phyloP scores from a whole-genome alignment of 1,140 invertebrate species.

The Neotoxoptera formosana region DNA sequence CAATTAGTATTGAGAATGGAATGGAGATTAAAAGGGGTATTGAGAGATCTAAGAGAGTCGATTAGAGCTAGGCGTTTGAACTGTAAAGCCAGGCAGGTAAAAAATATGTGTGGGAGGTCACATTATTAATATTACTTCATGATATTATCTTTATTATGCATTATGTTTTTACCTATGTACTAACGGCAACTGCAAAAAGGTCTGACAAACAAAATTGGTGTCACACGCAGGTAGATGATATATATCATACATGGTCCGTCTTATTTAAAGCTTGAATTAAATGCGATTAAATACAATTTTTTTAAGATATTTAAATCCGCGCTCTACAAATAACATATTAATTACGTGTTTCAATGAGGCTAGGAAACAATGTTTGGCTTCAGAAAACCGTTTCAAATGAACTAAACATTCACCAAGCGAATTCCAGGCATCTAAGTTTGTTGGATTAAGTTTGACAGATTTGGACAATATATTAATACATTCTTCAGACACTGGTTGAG shows the following conservation, averaged over 20 bases:
- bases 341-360: conserved; percentile 81
- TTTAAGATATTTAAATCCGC: neutral
- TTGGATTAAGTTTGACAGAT: conserved; percentile 85
- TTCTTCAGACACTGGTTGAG: conserved; percentile 72
- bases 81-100: no score
- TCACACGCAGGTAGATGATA: neutral
- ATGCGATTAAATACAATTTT: neutral
- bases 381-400: conserved; percentile 82
- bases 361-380: conserved; percentile 86
- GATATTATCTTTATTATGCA: neutral
- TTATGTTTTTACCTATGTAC: neutral
- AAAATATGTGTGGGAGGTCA: no score
- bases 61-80: no score
- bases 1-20: no score
- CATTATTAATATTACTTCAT: no score
- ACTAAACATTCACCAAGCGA: conserved; percentile 89
- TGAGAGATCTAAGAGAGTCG: no score
- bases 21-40: no score
- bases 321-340: conserved; percentile 57
- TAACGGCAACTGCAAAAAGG: neutral
- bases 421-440: conserved; percentile 85
- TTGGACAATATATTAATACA: conserved; percentile 80
- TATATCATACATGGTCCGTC: no score
- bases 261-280: neutral
- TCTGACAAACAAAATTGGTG: neutral